Evolutionary conservation across 2,797 vertebrate genomes (phyloP), one percentile per base, ranked within the genome.

Genomic region (Tauraco hartlaubi): DNA sequence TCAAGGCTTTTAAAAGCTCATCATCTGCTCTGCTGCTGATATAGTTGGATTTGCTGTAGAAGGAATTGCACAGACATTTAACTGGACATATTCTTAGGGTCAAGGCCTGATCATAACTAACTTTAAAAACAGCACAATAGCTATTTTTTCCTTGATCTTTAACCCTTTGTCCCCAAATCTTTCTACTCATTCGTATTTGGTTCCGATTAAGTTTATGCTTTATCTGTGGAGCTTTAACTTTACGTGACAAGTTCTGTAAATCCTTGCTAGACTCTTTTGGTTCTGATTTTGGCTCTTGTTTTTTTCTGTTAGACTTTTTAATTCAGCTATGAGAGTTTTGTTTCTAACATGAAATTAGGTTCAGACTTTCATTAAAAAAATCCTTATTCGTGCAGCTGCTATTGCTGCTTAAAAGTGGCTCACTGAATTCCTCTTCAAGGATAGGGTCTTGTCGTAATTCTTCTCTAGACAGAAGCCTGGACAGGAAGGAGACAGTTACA

Each of bases 251-350:
- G 43, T 88, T 94, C 73, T 74, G 51, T 51, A 89, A 94, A 62
- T 72, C 26, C 58, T 92, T 73, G 25, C 61, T 85, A 23, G 63
- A 39, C 2, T 10, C 33, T 58, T 55, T 94, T 44, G 8, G 37
- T 85, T 94, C 55, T 37, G 55, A 56, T 86, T 94, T 82, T 80
- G 54, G 52, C 66, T 94, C 48, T 82, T 90, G 43, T 71, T 90
- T 94, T 71, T 90, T 94, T 90, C 5, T 25, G 68, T 68, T 90
- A 81, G 31, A 55, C 43, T 62, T 94, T 48, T 59, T 12, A 88
- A 88, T 75, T 92, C 63, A 62, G 15, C 52, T 59, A 15, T 69
- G 56, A 43, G 81, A 83, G 46, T 67, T 68, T 43, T 85, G 26
- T 68, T 94, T 71, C 68, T 62, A 71, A 88, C 15, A 54, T 56